Base-by-base conservation (phyloP, 2,888 invertebrate species). In the Therioaphis trifolii region DNA sequence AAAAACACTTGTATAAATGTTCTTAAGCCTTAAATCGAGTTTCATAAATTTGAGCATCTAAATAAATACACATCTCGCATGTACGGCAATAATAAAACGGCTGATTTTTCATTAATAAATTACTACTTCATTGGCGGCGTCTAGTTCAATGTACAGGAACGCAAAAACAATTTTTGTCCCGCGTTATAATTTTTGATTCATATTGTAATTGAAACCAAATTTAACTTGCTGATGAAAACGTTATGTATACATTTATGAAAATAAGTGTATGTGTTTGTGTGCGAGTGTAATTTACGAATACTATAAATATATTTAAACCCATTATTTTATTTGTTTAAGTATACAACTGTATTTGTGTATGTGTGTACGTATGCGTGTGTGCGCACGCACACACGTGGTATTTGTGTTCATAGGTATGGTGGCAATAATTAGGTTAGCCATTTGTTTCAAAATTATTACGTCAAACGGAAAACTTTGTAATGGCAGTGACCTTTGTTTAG, bases 1-100 rank as follows among this genome's bases (percentile, higher is more conserved):
- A 49, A 72, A 72, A 29, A 72, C 72, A 72, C 72, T 72, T 72
- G 49, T 72, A 29, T 21, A 49, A 52, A 72, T 4, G n/a, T 15
- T 18, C 5, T 18, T 18, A 15, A 18, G n/a, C 11, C 4, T 71
- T 49, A 46, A 71, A 71, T 71, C 7, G 27, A 71, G 18, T 49
- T 27, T 9, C 24, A 29, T 49, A 21, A 18, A 55, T 15, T 9
- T 55, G 5, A 43, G 18, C 21, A n/a, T 55, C 21, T 21, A 18
- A 2, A 55, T 55, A 18, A n/a, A 55, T n/a, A 55, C 55, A 55
- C 21, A 55, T 9, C 9, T n/a, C 55, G 55, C 18, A n/a, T 55
- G 15, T 55, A n/a, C 46, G 15, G n/a, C n/a, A n/a, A n/a, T n/a
- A n/a, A n/a, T n/a, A n/a, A n/a, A n/a, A n/a, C n/a, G n/a, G n/a